Base-by-base conservation (phyloP, 2,797 vertebrate genomes). In the Halcyon leucocephala region DNA sequence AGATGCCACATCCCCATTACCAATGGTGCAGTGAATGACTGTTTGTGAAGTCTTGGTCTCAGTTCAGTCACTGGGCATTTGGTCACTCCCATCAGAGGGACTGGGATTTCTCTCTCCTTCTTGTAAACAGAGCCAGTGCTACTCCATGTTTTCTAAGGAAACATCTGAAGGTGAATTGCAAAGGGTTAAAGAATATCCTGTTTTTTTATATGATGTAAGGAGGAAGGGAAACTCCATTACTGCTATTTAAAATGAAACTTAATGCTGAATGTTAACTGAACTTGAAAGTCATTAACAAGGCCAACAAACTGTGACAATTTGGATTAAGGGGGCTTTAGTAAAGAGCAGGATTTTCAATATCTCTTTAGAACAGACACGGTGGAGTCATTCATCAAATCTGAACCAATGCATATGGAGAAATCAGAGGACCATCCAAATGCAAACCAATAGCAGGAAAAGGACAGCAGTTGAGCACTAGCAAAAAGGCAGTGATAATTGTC, bases 261-360 rank as follows among this genome's bases (percentile, higher is more conserved):
- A 73, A 74, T 82, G 54, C 31, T 86, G 86, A 93, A 89, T 0
- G 0, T 49, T 90, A 92, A 64, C 70, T 77, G 64, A 93, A 95
- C 57, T 90, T 95, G 73, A 85, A 96, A 96, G 29, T 90, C 71
- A 95, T 97, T 95, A 95, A 80, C 41, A 67, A 67, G 57, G 41
- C 44, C 86, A 95, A 92, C 60, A 89, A 95, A 94, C 77, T 93
- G 81, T 95, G 71, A 85, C 74, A 67, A 89, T 89, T 78, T 90
- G 88, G 64, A 93, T 94, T 95, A 95, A 94, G 51, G 6, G 21
- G 18, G 31, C 33, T 91, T 94, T 94, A 95, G 44, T 80, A 89
- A 93, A 93, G 24, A 71, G 77, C 28, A 76, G 73, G 66, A 90
- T 81, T 95, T 96, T 94, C 83, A 81, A 0, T 97, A 95, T 95